Evolutionary conservation across 1,140 invertebrate genomes (phyloP).

Genomic region (Stenopsyche tienmushanensis): DNA sequence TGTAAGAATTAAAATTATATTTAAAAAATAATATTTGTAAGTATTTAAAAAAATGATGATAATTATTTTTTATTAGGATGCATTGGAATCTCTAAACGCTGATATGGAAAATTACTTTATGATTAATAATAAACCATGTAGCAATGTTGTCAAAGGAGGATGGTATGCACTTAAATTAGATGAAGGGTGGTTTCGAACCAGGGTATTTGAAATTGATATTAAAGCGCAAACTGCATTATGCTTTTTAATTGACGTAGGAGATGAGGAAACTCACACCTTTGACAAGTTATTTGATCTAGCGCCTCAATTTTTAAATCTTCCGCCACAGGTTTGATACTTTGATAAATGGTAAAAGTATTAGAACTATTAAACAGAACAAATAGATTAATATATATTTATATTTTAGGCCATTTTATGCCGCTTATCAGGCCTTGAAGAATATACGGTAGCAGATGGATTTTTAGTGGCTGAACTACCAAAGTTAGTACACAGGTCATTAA

Average conservation of each 20-base stretch:
- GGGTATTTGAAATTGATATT: conserved; percentile 53
- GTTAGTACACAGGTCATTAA: conserved; percentile 30
- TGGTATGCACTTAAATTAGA: conserved; percentile 63
- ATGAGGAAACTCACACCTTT: conserved; percentile 55
- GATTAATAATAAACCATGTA: conserved; percentile 42
- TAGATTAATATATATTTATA: conserved; percentile 1
- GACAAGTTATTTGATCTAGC: conserved; percentile 57
- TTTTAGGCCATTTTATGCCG: conserved; percentile 61
- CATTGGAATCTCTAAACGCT: conserved; percentile 53
- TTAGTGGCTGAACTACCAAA: conserved; percentile 1
- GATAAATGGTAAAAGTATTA: conserved; percentile 15
- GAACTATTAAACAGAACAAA: not conserved
- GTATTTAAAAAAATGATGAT: not conserved
- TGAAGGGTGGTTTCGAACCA: conserved; percentile 61
- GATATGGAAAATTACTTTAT: conserved; percentile 61
- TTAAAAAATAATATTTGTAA: not conserved
- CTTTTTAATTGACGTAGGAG: conserved; percentile 66
- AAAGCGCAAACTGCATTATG: conserved; percentile 53
- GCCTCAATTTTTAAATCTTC: conserved; percentile 57
- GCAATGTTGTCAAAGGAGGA: conserved; percentile 43
- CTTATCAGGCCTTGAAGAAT: conserved; percentile 61
- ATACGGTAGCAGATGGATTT: conserved; percentile 14
- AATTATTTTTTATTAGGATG: conserved; percentile 48
- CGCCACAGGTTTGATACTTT: conserved; percentile 57
- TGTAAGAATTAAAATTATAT: conserved; percentile 48